Evolutionary conservation across 2,888 invertebrate species (phyloP).

Genomic region (Cryptus armator): DNA sequence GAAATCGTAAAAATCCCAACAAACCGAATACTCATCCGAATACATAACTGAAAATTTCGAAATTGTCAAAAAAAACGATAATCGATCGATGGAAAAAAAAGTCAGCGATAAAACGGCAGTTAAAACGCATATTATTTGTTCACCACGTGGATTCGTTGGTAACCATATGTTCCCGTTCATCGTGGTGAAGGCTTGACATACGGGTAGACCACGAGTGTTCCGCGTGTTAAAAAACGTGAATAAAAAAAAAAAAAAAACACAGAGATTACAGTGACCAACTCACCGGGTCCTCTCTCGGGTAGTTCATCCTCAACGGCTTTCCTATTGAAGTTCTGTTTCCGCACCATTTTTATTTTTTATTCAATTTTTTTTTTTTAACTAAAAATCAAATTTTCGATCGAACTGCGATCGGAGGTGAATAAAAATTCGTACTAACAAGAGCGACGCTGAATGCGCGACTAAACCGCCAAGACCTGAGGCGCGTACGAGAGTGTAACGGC

Average conservation of each 20-base stretch:
- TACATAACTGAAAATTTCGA: background rate
- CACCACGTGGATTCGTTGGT: conserved; percentile 59
- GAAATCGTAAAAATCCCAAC: background rate
- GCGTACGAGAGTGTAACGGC: conserved; percentile 25
- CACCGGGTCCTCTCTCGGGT: conserved; percentile 87
- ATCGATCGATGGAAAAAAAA: background rate
- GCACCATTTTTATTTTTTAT: conserved; percentile 83
- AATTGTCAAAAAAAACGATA: background rate
- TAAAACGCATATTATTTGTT: background rate
- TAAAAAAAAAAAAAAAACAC: conserved; percentile 19
- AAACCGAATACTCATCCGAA: background rate
- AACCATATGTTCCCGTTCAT: conserved; percentile 64
- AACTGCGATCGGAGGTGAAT: conserved; percentile 1
- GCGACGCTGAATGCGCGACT: conserved; percentile 67
- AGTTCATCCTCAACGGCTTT: conserved; percentile 81
- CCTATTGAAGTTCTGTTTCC: conserved; percentile 76
- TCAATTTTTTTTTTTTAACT: conserved; percentile 4
- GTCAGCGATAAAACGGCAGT: background rate
- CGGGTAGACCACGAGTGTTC: background rate
- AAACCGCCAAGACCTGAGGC: conserved; percentile 46
- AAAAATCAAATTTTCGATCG: conserved; percentile 5
- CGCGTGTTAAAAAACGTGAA: conserved; percentile 7
- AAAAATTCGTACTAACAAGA: conserved; percentile 45
- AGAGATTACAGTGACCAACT: conserved; percentile 76
- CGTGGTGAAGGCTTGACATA: background rate